These are phyloP conservation scores for Sphaerophoria rueppellii DNA, from an alignment of 2,888 invertebrate genomes.

Conservation along the genomic window DNA sequence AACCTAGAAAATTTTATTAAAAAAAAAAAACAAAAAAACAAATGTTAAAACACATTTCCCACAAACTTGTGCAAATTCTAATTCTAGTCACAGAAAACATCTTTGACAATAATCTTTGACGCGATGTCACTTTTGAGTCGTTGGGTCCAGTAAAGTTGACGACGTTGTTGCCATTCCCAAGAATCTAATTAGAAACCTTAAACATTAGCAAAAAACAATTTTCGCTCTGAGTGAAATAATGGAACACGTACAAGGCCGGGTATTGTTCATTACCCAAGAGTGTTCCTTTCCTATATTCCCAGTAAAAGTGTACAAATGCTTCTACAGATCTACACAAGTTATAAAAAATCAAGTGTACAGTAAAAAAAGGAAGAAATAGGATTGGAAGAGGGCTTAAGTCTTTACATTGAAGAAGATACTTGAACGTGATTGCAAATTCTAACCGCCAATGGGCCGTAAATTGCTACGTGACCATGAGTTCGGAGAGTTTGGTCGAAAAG, in stretches of 20 bases:
- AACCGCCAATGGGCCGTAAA: slow-evolving; percentile 82
- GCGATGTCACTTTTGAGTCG: slow-evolving; percentile 63
- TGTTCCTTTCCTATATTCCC: slow-evolving; percentile 2
- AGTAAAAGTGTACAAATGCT: slow-evolving; percentile 21
- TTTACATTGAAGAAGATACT: slow-evolving; percentile 66
- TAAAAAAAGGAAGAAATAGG: slow-evolving; percentile 28
- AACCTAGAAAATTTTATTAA: too few species aligned
- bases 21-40: too few species aligned
- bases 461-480: slow-evolving; percentile 79
- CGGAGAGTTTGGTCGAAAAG: slow-evolving; percentile 23
- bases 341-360: slow-evolving; percentile 41
- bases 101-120: slow-evolving; percentile 58
- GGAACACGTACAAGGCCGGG: slow-evolving; percentile 62
- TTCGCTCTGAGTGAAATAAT: slow-evolving; percentile 50
- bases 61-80: slow-evolving; percentile 22
- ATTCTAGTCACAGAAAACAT: slow-evolving; percentile 47
- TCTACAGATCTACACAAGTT: slow-evolving; percentile 34
- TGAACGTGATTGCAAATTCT: slow-evolving; percentile 81
- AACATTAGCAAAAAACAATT: slow-evolving; percentile 69
- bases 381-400: slow-evolving; percentile 31
- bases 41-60: too few species aligned
- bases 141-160: neutral
- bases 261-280: slow-evolving; percentile 40
- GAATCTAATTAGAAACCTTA: slow-evolving; percentile 69
- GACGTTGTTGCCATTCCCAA: slow-evolving; percentile 6